Base-by-base conservation (phyloP, 2,888 invertebrate species). In the Athrips mouffetella region DNA sequence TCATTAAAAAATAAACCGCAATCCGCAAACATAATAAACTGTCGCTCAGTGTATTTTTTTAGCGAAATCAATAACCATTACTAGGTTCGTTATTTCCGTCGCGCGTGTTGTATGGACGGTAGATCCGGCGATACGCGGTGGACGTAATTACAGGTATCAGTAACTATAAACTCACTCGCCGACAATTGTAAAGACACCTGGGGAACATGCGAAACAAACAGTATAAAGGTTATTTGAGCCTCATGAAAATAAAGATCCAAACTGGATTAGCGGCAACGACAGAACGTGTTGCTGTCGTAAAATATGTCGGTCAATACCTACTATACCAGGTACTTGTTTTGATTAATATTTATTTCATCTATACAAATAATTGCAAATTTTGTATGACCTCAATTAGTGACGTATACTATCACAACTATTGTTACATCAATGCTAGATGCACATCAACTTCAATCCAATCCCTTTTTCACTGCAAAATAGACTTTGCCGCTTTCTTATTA, bases 71-170 rank as follows among this genome's bases (percentile, higher is more conserved):
- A 86, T 86, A 84, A 31, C 53, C 58, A 54, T 58, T 60, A 60
- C 64, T 70, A 67, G 68, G 69, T 70, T 70, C 67, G 78, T 73
- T 77, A 76, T 77, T 76, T 80, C 79, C 76, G 75, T 73, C 69
- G 75, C 67, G 67, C 70, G 69, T 67, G 72, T 52, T 33, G 61
- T n/a, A n/a, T 68, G 73, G 74, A 5, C 45, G 75, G 77, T 74
- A 81, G 85, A 86, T 86, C n/a, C 73, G 73, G 62, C 72, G 85
- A 86, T 86, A 84, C 55, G 58, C 53, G 53, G 59, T 58, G 63
- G 56, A 65, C 59, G 59, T 85, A 87, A 88, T 88, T 85, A 85
- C 81, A 71, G 81, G 81, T 87, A 83, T 87, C 87, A 79, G 77
- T 85, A 63, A 79, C 82, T 80, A 80, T 81, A 80, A 80, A 79